Evolutionary conservation across 2,797 vertebrate species (phyloP).

Genomic region (Kryptopterus vitreolus): DNA sequence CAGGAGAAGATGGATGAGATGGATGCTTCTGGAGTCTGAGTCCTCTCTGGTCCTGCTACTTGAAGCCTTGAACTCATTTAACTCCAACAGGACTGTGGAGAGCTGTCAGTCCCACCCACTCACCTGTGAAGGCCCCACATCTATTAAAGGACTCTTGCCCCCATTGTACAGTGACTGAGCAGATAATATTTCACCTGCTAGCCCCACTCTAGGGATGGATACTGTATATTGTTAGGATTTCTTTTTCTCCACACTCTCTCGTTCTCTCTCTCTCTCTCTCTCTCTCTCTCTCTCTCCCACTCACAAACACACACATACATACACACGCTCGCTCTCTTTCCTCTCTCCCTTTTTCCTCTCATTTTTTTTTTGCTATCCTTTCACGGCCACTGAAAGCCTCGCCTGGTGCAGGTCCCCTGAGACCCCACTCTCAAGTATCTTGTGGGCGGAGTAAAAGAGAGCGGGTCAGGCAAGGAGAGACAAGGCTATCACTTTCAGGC

Average conservation of each 20-base stretch:
- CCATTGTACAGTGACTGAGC: conserved; percentile 76
- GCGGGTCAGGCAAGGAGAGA: conserved; percentile 79
- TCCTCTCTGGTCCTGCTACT: conserved; percentile 27
- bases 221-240: conserved; percentile 80
- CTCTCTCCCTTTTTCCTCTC: conserved; percentile 4
- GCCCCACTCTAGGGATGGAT: conserved; percentile 78
- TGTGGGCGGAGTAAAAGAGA: conserved; percentile 80
- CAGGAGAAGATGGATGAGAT: neutral
- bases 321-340: neutral
- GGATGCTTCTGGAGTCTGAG: conserved; percentile 16
- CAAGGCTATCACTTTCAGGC: conserved; percentile 83
- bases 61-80: conserved; percentile 53
- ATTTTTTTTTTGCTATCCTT: conserved; percentile 74
- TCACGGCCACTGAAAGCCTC: conserved; percentile 79
- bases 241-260: conserved; percentile 43
- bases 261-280: conserved; percentile 16
- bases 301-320: too few species aligned
- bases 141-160: conserved; percentile 55
- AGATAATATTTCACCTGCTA: conserved; percentile 79
- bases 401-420: conserved; percentile 75
- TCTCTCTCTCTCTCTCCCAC: neutral
- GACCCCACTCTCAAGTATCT: conserved; percentile 80
- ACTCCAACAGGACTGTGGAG: conserved; percentile 47
- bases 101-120: conserved; percentile 52
- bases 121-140: conserved; percentile 55